phyloP scores from a whole-genome alignment of 1,140 invertebrate species.

The Cydia fagiglandana region DNA sequence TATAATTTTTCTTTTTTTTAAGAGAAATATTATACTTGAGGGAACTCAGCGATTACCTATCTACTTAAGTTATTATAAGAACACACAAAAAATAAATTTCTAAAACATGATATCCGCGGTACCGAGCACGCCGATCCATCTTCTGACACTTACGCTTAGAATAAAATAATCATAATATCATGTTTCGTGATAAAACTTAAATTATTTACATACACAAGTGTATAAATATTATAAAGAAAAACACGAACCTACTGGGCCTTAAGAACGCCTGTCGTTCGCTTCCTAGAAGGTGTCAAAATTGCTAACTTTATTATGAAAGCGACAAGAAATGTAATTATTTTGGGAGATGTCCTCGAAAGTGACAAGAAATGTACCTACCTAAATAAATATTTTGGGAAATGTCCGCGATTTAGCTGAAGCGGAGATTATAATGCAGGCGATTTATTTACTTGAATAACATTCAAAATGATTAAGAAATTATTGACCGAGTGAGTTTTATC shows the following conservation, averaged over 20 bases:
- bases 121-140: too few relatives aligned
- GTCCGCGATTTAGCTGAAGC: not conserved
- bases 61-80: too few relatives aligned
- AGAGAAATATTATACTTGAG: too few relatives aligned
- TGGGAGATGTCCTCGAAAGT: not conserved
- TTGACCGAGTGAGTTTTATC: not conserved
- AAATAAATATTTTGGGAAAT: not conserved
- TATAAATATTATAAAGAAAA: too few relatives aligned
- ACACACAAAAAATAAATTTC: too few relatives aligned
- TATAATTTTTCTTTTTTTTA: too few relatives aligned
- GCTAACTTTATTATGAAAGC: not conserved
- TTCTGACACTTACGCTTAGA: too few relatives aligned
- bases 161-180: too few relatives aligned
- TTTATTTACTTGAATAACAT: not conserved
- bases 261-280: not conserved
- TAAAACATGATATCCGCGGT: too few relatives aligned
- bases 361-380: conserved; percentile 16
- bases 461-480: not conserved
- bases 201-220: too few relatives aligned
- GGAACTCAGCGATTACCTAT: too few relatives aligned
- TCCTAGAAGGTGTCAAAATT: not conserved
- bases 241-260: not conserved
- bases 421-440: not conserved
- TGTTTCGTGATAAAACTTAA: too few relatives aligned
- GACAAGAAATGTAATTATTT: conserved; percentile 16